Evolutionary conservation across 2,113 vertebrate species (phyloP).

Genomic region (Neomonachus schauinslandi): DNA sequence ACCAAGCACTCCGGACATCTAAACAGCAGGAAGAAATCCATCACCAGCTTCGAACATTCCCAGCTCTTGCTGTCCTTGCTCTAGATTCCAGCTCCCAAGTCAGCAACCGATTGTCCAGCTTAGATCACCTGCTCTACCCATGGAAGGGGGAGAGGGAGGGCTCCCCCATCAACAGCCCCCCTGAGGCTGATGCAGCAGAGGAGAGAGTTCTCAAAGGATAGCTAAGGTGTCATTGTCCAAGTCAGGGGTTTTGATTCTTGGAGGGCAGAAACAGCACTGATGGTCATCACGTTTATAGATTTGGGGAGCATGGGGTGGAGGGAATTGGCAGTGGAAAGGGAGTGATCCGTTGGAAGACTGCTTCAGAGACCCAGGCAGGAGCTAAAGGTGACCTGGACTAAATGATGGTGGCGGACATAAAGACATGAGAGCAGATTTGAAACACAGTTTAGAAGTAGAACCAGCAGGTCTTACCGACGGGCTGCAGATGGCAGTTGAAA

Average conservation of each 20-base stretch:
- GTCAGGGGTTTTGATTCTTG: neutral
- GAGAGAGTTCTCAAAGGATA: rapidly evolving
- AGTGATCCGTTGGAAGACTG: rapidly evolving
- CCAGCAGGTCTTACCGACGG: neutral
- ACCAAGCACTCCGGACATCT: neutral
- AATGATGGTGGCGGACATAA: rapidly evolving
- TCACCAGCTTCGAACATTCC: neutral
- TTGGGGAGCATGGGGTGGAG: rapidly evolving
- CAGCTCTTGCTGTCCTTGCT: rapidly evolving
- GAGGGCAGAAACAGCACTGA: neutral
- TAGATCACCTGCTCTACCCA: neutral
- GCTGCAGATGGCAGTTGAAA: rapidly evolving
- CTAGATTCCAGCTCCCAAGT: no score
- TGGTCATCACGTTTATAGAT: rapidly evolving
- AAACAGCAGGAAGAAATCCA: rapidly evolving
- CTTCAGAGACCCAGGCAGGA: neutral
- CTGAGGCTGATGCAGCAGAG: rapidly evolving
- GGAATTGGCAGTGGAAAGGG: no score
- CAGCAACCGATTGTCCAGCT: rapidly evolving
- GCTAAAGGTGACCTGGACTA: neutral
- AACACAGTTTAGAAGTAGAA: rapidly evolving
- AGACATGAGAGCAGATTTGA: rapidly evolving
- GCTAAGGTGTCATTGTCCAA: neutral
- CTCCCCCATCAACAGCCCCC: neutral
- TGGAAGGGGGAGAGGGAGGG: rapidly evolving